Percentiles rank a stretch among this genome's conserved stretches.
Evolutionary conservation across 2,888 invertebrate species (phyloP).

Genomic region (Coenonympha glycerion): DNA sequence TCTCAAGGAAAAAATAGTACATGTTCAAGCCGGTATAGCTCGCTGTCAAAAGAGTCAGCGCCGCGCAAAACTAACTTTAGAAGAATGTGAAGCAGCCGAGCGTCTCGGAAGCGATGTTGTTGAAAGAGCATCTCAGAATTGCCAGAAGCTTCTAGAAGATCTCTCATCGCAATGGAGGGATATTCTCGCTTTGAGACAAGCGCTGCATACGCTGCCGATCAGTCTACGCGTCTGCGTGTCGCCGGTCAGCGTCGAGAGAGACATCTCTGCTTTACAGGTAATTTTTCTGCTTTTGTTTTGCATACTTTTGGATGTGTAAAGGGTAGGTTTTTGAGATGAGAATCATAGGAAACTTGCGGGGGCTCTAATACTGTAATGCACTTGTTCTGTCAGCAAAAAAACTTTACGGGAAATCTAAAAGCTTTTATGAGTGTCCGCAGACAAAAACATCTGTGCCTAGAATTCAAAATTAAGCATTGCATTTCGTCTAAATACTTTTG

Average conservation of each 20-base stretch:
- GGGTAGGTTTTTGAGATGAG: too few relatives aligned
- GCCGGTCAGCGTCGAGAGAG: constrained; percentile 83
- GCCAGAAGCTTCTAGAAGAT: constrained; percentile 82
- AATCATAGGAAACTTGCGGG: too few relatives aligned
- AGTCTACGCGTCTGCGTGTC: constrained; percentile 85
- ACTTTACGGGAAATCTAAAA: too few relatives aligned
- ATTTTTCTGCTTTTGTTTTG: constrained; percentile 18
- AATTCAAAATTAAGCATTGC: too few relatives aligned
- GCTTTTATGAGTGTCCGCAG: too few relatives aligned
- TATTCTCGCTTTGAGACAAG: constrained; percentile 82
- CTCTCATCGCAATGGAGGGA: constrained; percentile 85
- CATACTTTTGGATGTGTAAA: too few relatives aligned
- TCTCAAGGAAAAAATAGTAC: constrained; percentile 83
- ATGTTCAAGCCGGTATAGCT: constrained; percentile 82
- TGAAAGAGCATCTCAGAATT: constrained; percentile 83
- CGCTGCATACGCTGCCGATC: constrained; percentile 85
- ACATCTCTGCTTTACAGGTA: constrained; percentile 79
- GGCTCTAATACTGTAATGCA: too few relatives aligned
- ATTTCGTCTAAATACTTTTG: too few relatives aligned
- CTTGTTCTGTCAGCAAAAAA: too few relatives aligned
- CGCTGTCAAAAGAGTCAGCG: constrained; percentile 81
- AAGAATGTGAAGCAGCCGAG: constrained; percentile 84
- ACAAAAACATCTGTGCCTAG: too few relatives aligned
- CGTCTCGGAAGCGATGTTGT: constrained; percentile 85
- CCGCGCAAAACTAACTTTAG: constrained; percentile 78